Conservation (phyloP, 1,140 invertebrate species). For the Lethocerus indicus region DNA sequence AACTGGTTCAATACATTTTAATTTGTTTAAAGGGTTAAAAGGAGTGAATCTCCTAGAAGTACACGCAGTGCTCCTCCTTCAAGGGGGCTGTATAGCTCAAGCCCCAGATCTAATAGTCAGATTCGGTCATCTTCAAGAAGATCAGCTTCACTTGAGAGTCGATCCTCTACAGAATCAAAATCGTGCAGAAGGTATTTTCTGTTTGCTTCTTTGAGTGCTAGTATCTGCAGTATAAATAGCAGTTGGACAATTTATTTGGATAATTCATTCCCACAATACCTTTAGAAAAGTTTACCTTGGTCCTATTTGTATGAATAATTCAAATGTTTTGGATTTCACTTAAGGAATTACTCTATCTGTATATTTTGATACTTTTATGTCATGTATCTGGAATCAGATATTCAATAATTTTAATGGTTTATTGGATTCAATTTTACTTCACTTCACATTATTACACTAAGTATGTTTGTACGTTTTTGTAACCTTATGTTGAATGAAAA, state of each 20-base stretch:
- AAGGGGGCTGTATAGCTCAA: constrained; percentile 47
- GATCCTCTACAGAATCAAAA: constrained; percentile 60
- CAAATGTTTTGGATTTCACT: neutral
- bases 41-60: constrained; percentile 51
- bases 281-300: too few species aligned
- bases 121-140: constrained; percentile 23
- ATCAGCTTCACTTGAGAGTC: constrained; percentile 51
- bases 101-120: constrained; percentile 48
- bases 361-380: neutral
- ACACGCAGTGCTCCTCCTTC: constrained; percentile 51
- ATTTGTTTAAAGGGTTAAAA: constrained; percentile 6
- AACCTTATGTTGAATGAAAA: too few species aligned
- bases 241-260: neutral
- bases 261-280: too few species aligned
- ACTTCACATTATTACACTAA: too few species aligned
- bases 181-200: constrained; percentile 38
- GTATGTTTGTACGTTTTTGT: too few species aligned
- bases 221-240: neutral
- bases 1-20: neutral
- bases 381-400: neutral
- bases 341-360: neutral
- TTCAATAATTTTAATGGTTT: too few species aligned
- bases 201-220: neutral
- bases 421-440: too few species aligned
- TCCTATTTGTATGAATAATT: neutral